These are phyloP conservation scores for Maniola hyperantus DNA, from an alignment of 2,888 invertebrate species.

Conservation along the genomic window DNA sequence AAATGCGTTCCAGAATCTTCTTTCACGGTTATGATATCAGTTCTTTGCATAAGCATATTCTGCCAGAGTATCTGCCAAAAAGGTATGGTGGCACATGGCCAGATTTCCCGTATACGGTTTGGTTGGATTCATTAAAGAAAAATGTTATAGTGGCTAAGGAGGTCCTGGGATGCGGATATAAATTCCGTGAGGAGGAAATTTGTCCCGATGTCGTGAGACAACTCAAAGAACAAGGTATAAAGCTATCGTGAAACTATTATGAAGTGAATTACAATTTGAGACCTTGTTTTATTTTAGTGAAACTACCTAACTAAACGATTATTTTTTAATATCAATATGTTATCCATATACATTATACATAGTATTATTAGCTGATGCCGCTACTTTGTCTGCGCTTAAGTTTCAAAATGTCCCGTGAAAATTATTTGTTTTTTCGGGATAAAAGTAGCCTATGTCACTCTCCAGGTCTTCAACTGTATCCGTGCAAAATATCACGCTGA, in stretches of 20 bases:
- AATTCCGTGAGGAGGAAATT: constrained; percentile 74
- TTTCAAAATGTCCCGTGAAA: no score
- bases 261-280: not conserved
- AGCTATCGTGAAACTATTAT: constrained; percentile 51
- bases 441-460: no score
- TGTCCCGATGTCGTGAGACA: constrained; percentile 62
- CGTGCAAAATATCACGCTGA: no score
- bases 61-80: constrained; percentile 87
- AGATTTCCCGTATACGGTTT: constrained; percentile 88
- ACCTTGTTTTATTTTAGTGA: not conserved
- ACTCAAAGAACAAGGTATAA: constrained; percentile 63
- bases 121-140: constrained; percentile 85
- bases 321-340: no score
- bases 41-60: constrained; percentile 88
- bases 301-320: no score
- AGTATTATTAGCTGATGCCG: no score
- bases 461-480: no score
- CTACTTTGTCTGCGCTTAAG: no score
- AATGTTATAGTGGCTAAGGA: constrained; percentile 84
- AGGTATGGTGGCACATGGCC: constrained; percentile 87
- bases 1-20: constrained; percentile 85
- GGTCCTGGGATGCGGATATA: constrained; percentile 84
- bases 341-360: no score
- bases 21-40: constrained; percentile 89
- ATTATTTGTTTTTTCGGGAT: no score